Conservation (phyloP, 2,113 vertebrate genomes). For the Barbus barbus region DNA sequence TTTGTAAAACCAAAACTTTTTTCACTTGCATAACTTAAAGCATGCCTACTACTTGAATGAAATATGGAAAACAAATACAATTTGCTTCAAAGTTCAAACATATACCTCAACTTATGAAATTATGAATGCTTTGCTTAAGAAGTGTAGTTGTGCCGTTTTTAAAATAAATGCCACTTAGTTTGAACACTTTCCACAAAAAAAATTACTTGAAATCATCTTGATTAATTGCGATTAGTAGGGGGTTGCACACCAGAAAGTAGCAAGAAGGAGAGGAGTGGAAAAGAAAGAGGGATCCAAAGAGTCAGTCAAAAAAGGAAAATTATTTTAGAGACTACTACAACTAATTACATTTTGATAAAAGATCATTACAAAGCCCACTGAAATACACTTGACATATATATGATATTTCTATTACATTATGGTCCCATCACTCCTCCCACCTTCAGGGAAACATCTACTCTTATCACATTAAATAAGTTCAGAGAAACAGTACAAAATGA, state of each 20-base stretch:
- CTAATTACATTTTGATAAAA: neutral
- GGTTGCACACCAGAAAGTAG: neutral
- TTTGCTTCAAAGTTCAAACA: neutral
- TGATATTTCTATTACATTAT: neutral
- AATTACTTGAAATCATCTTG: neutral
- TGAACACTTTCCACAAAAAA: neutral
- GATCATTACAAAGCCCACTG: neutral
- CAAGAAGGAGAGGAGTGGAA: neutral
- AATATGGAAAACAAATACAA: neutral
- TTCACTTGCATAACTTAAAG: neutral
- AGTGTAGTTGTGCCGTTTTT: neutral
- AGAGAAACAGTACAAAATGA: neutral
- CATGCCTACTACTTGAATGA: neutral
- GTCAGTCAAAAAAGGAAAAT: neutral
- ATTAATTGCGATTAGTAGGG: neutral
- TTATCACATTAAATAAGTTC: neutral
- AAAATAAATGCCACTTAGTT: neutral
- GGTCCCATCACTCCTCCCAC: neutral
- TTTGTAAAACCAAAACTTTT: neutral
- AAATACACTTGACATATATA: neutral
- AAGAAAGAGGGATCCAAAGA: neutral
- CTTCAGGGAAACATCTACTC: neutral
- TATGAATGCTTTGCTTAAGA: neutral
- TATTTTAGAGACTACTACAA: neutral
- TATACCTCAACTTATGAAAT: neutral